Percentiles rank a stretch among this genome's conserved stretches.
phyloP scores from a whole-genome alignment of 2,888 invertebrate species.

The Orthosia gracilis region DNA sequence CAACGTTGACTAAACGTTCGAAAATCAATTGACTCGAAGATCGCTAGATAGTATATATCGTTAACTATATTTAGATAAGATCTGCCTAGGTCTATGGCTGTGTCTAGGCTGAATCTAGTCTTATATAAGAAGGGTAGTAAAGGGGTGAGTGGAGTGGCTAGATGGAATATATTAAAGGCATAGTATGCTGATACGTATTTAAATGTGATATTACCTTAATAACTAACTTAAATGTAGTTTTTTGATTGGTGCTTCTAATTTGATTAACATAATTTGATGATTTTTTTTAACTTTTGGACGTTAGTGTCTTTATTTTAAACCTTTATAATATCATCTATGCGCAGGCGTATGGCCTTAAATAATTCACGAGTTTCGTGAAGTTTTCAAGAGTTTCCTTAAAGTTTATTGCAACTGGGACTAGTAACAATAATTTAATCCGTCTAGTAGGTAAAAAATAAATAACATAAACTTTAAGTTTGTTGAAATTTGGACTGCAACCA shows the following conservation, averaged over 20 bases:
- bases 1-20: conserved; percentile 13
- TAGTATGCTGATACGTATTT: conserved; percentile 27
- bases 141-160: conserved; percentile 51
- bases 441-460: too few relatives aligned
- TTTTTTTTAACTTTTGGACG: too few relatives aligned
- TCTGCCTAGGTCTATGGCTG: conserved; percentile 64
- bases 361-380: conserved; percentile 1
- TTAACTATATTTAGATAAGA: conserved; percentile 56
- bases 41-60: conserved; percentile 45
- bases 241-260: conserved; percentile 25
- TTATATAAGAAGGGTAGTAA: conserved; percentile 35
- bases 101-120: conserved; percentile 66
- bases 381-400: too few relatives aligned
- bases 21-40: conserved; percentile 46
- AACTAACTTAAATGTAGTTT: conserved; percentile 25
- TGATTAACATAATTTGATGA: background rate
- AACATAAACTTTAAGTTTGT: too few relatives aligned
- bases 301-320: too few relatives aligned
- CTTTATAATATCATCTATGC: background rate
- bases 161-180: conserved; percentile 25
- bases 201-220: conserved; percentile 46
- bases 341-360: background rate
- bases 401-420: too few relatives aligned
- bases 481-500: too few relatives aligned
- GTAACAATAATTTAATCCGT: too few relatives aligned